Evolutionary conservation across 1,140 invertebrate genomes (phyloP).

Genomic region (Orius insidiosus): DNA sequence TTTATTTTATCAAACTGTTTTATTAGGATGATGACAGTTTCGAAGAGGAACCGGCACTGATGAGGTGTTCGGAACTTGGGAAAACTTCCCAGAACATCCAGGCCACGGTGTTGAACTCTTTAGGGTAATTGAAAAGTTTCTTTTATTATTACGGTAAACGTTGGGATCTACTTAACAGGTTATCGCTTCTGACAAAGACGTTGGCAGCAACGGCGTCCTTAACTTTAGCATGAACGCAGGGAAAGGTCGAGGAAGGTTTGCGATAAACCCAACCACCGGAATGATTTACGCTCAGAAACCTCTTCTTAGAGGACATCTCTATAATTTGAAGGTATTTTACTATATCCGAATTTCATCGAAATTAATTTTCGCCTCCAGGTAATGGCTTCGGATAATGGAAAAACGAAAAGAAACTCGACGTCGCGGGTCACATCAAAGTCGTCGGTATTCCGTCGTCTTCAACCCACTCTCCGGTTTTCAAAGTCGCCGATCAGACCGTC

Average conservation of each 20-base stretch:
- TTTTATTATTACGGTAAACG: no score
- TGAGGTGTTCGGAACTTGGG: not conserved
- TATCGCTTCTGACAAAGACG: slow-evolving; percentile 65
- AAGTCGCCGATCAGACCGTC: slow-evolving; percentile 40
- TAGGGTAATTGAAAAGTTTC: not conserved
- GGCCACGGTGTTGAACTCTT: no score
- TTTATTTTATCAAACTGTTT: no score
- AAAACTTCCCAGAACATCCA: no score
- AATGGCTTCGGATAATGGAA: slow-evolving; percentile 57
- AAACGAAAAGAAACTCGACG: slow-evolving; percentile 42
- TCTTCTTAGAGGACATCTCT: slow-evolving; percentile 53
- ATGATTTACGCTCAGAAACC: slow-evolving; percentile 50
- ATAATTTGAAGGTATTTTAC: slow-evolving; percentile 52
- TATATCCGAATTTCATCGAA: no score
- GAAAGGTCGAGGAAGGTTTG: slow-evolving; percentile 51
- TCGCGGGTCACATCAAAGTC: slow-evolving; percentile 48
- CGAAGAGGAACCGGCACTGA: not conserved
- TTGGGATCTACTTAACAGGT: slow-evolving; percentile 35
- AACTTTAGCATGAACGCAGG: slow-evolving; percentile 59
- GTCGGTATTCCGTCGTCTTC: slow-evolving; percentile 36
- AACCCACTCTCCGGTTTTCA: slow-evolving; percentile 45
- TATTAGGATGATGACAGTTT: slow-evolving; percentile 2
- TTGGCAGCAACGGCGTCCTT: slow-evolving; percentile 60
- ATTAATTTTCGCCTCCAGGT: no score
- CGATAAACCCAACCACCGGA: slow-evolving; percentile 56